Conservation (phyloP, 2,797 vertebrate genomes). For the Lepilemur septentrionalis region DNA sequence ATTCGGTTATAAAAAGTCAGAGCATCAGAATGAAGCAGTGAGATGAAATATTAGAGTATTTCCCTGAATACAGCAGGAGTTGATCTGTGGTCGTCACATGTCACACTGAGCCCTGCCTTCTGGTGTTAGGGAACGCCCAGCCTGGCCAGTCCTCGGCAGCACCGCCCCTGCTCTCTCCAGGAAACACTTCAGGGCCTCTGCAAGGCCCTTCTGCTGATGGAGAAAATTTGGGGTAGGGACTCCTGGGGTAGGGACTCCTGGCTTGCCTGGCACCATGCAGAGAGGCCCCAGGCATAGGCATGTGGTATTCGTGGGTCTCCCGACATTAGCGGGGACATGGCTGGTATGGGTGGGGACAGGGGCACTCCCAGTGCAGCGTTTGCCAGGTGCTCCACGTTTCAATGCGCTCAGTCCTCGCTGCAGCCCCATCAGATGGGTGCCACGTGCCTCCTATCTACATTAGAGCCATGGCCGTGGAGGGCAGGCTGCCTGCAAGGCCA, state of each 20-base stretch:
- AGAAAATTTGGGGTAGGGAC: not conserved
- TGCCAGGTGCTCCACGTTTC: not conserved
- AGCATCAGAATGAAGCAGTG: not conserved
- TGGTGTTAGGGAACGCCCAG: not conserved
- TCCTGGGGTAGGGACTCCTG: not conserved
- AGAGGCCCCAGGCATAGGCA: not conserved
- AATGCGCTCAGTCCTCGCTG: not conserved
- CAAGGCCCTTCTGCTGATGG: not conserved
- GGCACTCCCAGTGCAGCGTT: not conserved
- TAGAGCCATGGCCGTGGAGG: not conserved
- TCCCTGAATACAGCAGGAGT: not conserved
- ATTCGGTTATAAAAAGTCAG: not conserved
- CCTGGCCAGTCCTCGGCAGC: not conserved
- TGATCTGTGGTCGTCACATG: not conserved
- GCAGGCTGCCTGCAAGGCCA: not conserved
- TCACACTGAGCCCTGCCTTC: not conserved
- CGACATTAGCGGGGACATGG: accelerated
- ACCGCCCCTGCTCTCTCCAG: not conserved
- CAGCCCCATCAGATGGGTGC: not conserved
- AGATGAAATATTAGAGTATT: not conserved
- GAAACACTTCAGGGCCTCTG: not conserved
- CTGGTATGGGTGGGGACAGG: no score
- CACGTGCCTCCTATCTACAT: not conserved
- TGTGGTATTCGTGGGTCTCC: not conserved
- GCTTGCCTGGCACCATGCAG: not conserved